Evolutionary conservation across 2,113 vertebrate genomes (phyloP), one percentile per base, ranked within the genome.

Genomic region (Saguinus midas): DNA sequence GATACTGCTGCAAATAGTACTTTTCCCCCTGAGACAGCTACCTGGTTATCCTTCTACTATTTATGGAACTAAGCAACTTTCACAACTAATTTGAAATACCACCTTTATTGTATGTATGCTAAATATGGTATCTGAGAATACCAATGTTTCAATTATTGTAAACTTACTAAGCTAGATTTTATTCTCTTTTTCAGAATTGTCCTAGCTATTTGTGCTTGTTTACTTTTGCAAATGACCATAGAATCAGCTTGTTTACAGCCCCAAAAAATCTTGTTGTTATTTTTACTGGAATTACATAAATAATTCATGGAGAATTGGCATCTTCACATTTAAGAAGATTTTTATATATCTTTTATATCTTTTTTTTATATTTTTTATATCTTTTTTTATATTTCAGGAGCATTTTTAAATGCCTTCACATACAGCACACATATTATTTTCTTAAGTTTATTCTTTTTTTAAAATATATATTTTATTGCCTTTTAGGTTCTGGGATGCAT

Each of bases 241-340:
- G 13, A 94, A 82, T 40, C 50, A 57, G 12, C 16, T 57, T 57
- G n/a, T 48, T 72, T 9, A 50, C 9, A 6, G 3, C 40, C 4
- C 40, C 20, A 18, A 43, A 48, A 80, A 90, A 89, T 48, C 8
- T 43, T 58, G 6, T 5, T 61, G 5, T 55, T 57, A 83, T 76
- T 92, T 94, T 92, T 86, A 95, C 5, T 57, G 23, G 27, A 29
- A 91, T 57, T 78, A 66, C 40, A 85, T 35, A 55, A 96, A 92
- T 58, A 86, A 72, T 86, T 90, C 57, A 96, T 72, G 8, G 18
- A 91, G 43, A 80, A 95, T 0, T 83, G 35, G 23, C 48, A 90
- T 88, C 48, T 93, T 73, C 68, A 55, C 16, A 75, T 35, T 10
- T 40, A 96, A 90, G 72, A 88, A 40, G 37, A 40, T 40, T 85